Evolutionary conservation across 2,113 vertebrate species (phyloP), one percentile per base, ranked within the genome.

Genomic region (Bombycilla garrulus): DNA sequence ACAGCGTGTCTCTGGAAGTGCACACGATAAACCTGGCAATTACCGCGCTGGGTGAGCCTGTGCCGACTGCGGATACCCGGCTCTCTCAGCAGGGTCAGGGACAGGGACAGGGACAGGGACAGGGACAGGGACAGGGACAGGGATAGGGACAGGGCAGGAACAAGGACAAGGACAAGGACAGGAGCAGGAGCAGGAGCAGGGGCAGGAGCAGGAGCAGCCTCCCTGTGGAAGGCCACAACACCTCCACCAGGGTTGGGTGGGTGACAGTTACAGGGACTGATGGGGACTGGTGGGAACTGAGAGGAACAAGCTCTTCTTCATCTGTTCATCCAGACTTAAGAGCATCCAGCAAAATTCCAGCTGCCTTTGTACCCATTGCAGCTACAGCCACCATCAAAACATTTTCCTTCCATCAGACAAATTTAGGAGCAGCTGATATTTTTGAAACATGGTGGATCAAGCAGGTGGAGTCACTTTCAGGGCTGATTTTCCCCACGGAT

Each of bases 191-290:
- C 38, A 38, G 38, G 38, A 38, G 38, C 5, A 72, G 38, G 10
- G 1, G 2, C n/a, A 22, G n/a, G 33, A 0, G 3, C 16, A 61
- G 45, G 10, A 21, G n/a, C 57, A 40, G 70, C 20, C 12, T 21
- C 40, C 14, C 38, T 2, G 0, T 17, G 58, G 10, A 0, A 21
- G 56, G 15, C 16, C 5, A 26, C 50, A 17, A 11, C 0, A 0
- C 31, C 4, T 6, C 13, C 35, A 23, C 28, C n/a, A 15, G 2
- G 2, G 0, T 0, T 5, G 23, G 10, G 40, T 5, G 36, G 51
- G 45, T 86, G 53, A 67, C 3, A 1, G 61, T 15, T 38, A 51
- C 54, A 45, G 62, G 45, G 36, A 42, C 51, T 1, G 0, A 16
- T 19, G 19, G 36, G 28, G 33, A 12, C 29, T 8, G 31, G 2